Conservation (phyloP, 2,113 vertebrate species). For the Bothrops jararaca region DNA sequence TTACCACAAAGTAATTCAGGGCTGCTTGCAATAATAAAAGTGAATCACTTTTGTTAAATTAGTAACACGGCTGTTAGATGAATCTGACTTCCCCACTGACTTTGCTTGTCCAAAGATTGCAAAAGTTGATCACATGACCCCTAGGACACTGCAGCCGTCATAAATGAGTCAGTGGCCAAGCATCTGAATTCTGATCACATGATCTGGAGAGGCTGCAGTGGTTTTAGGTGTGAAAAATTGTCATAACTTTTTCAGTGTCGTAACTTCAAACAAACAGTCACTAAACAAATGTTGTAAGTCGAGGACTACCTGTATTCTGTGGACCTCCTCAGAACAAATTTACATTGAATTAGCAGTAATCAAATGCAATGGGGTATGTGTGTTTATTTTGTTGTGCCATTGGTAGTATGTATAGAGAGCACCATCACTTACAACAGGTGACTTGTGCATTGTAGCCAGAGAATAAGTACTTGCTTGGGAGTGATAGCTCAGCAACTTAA, state of each 20-base stretch:
- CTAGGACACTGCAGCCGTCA: neutral
- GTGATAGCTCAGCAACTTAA: neutral
- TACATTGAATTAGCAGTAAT: neutral
- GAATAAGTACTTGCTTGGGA: neutral
- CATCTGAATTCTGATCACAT: neutral
- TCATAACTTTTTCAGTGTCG: neutral
- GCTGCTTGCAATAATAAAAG: too few relatives aligned
- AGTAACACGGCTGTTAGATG: too few relatives aligned
- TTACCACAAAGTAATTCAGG: too few relatives aligned
- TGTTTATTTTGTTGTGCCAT: neutral
- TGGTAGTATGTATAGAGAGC: neutral
- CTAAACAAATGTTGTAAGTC: neutral
- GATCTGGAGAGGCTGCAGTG: neutral
- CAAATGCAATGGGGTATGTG: neutral
- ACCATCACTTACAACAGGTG: neutral
- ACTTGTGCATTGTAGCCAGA: neutral
- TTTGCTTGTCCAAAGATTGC: neutral
- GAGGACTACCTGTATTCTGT: neutral
- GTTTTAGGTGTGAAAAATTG: neutral
- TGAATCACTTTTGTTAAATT: too few relatives aligned
- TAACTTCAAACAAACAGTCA: too few relatives aligned
- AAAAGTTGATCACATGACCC: neutral
- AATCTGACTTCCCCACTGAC: too few relatives aligned
- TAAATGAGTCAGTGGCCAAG: neutral
- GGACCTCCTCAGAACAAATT: neutral